phyloP scores from a whole-genome alignment of 1,140 invertebrate species.

The Drosophila sp. region DNA sequence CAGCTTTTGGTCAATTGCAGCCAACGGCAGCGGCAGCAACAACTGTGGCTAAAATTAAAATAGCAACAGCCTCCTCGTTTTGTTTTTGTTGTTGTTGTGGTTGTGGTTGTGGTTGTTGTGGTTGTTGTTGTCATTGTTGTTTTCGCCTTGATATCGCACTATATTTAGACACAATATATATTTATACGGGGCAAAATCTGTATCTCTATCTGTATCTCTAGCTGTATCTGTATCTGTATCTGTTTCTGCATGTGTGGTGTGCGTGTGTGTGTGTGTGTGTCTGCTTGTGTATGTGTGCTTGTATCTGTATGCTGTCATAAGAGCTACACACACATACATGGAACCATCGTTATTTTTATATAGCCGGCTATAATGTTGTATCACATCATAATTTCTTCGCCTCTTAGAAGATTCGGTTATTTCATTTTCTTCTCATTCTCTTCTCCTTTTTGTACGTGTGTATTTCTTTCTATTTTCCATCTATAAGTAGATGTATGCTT shows the following conservation, averaged over 20 bases:
- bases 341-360: slow-evolving; percentile 57
- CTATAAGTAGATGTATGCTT: background rate
- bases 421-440: slow-evolving; percentile 37
- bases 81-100: background rate
- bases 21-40: slow-evolving; percentile 13
- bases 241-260: slow-evolving; percentile 8
- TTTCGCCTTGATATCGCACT: slow-evolving; percentile 65
- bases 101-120: too few relatives aligned
- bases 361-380: slow-evolving; percentile 68
- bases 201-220: slow-evolving; percentile 20
- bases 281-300: too few relatives aligned
- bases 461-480: background rate
- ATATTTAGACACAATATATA: slow-evolving; percentile 59
- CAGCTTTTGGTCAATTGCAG: slow-evolving; percentile 20
- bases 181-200: slow-evolving; percentile 31
- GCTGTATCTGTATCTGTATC: slow-evolving; percentile 29
- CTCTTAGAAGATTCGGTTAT: slow-evolving; percentile 50
- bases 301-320: slow-evolving; percentile 58
- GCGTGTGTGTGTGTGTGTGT: slow-evolving; percentile 19
- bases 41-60: slow-evolving; percentile 35
- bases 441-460: background rate
- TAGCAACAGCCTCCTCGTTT: slow-evolving; percentile 34
- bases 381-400: slow-evolving; percentile 50
- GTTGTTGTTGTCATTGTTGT: slow-evolving; percentile 45
- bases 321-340: slow-evolving; percentile 32